Conservation (phyloP, 2,113 vertebrate genomes). For the Myrmecophaga tridactyla region DNA sequence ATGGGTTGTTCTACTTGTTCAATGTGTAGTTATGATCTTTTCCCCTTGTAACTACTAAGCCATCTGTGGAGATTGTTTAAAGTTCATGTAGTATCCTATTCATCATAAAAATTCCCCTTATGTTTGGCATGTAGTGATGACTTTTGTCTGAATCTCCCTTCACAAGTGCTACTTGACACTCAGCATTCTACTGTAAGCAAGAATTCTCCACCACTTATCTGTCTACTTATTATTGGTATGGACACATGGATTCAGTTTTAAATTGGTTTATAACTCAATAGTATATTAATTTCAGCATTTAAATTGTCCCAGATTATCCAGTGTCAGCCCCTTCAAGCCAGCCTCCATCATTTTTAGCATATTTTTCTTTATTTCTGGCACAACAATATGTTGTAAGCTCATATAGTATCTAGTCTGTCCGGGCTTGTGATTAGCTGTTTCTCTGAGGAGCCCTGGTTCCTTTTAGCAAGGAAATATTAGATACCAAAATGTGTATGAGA, state of each 20-base stretch:
- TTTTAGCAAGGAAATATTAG: neutral
- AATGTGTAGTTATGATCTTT: neutral
- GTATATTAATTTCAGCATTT: neutral
- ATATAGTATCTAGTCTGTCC: neutral
- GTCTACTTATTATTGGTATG: neutral
- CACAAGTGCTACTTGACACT: neutral
- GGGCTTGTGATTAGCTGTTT: neutral
- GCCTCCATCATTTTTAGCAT: neutral
- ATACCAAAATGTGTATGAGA: neutral
- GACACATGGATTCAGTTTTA: neutral
- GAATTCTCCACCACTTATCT: neutral
- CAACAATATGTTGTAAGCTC: neutral
- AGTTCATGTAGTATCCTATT: neutral
- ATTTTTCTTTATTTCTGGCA: neutral
- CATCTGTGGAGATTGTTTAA: neutral
- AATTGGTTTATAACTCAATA: neutral
- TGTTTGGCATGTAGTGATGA: neutral
- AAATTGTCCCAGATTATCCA: neutral
- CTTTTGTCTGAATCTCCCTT: neutral
- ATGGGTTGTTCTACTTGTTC: neutral
- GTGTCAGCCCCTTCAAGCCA: neutral
- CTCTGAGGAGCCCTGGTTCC: neutral
- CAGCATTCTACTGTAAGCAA: neutral
- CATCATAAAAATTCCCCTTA: neutral
- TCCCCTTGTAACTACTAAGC: neutral